phyloP scores from a whole-genome alignment of 1,140 invertebrate species.

The Ptiloglossa arizonensis region DNA sequence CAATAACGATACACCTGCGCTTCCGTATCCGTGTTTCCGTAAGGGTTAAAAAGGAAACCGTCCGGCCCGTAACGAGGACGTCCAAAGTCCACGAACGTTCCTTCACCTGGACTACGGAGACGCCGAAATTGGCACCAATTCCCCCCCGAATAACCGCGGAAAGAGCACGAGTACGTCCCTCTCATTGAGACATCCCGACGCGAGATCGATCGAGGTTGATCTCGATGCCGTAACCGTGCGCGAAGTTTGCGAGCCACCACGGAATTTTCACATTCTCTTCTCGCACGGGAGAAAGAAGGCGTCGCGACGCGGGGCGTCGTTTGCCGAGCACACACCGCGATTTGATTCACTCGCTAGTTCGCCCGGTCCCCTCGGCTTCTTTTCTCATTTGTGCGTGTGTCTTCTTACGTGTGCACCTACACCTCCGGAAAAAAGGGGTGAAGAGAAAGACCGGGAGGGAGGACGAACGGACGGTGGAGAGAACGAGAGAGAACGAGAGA shows the following conservation, averaged over 20 bases:
- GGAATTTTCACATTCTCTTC: constrained; percentile 54
- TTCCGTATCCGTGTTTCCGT: too few species aligned
- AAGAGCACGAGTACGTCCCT: too few species aligned
- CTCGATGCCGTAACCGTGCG: background rate
- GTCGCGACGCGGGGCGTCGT: constrained; percentile 69
- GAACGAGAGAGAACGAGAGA: background rate
- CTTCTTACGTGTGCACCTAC: constrained; percentile 48
- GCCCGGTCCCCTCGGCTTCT: constrained; percentile 49
- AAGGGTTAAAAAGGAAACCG: too few species aligned
- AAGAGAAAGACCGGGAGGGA: background rate
- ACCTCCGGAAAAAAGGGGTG: constrained; percentile 32
- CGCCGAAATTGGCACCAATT: too few species aligned
- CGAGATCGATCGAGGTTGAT: constrained; percentile 29
- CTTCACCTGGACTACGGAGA: too few species aligned
- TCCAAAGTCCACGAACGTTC: too few species aligned
- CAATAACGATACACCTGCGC: too few species aligned
- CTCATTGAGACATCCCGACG: background rate
- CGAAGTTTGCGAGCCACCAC: background rate
- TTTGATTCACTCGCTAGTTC: constrained; percentile 70
- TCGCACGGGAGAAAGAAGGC: constrained; percentile 41
- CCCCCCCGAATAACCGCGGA: too few species aligned
- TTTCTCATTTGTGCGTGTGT: constrained; percentile 29
- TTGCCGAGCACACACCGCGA: constrained; percentile 77
- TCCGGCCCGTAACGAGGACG: too few species aligned
- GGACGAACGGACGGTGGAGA: background rate